phyloP scores from a whole-genome alignment of 2,113 vertebrate species.

The Lepus europaeus region DNA sequence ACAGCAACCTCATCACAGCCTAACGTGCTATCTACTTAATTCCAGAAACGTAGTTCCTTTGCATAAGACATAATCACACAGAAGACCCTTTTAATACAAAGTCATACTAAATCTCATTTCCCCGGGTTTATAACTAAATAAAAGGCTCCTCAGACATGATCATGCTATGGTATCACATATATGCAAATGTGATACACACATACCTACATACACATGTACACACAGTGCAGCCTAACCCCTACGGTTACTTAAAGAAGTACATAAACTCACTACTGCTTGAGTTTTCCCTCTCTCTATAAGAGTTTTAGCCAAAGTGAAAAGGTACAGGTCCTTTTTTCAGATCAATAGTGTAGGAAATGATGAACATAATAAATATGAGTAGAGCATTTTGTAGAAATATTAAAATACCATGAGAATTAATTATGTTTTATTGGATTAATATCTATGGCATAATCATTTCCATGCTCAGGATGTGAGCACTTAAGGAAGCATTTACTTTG shows the following conservation, averaged over 20 bases:
- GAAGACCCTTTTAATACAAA: background rate
- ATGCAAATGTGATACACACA: background rate
- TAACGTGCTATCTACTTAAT: background rate
- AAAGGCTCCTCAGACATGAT: background rate
- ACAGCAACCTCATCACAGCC: background rate
- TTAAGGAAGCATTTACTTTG: slow-evolving; percentile 53
- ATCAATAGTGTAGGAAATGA: background rate
- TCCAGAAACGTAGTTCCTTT: background rate
- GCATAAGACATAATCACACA: background rate
- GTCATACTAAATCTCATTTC: background rate
- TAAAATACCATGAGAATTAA: background rate
- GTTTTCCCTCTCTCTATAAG: background rate
- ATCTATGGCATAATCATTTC: background rate
- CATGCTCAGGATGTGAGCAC: background rate
- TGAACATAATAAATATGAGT: background rate
- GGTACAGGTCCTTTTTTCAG: background rate
- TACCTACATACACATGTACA: background rate
- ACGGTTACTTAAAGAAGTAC: background rate
- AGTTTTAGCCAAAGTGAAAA: background rate
- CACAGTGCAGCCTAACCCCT: background rate
- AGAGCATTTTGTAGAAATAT: background rate
- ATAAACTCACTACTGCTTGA: background rate
- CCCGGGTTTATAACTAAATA: background rate
- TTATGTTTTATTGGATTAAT: background rate
- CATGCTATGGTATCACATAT: background rate